A percentile compares a stretch with the other conserved stretches of the same genome.
These are phyloP conservation scores for Pipra filicauda DNA, from an alignment of 2,113 vertebrate species.

Conservation along the genomic window DNA sequence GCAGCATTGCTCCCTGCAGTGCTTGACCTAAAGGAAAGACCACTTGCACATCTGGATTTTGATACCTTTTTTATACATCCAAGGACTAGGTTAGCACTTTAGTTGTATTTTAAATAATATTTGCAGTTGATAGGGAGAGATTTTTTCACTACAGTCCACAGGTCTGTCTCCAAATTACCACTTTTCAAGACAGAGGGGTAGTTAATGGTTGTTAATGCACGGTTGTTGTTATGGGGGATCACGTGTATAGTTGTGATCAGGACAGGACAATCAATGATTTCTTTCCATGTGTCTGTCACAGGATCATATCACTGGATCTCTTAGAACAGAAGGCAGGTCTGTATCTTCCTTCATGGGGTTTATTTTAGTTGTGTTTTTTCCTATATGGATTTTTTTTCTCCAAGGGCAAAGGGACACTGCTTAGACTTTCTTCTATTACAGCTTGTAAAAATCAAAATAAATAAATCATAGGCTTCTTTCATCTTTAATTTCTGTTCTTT, in stretches of 20 bases:
- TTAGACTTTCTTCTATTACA: background rate
- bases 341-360: background rate
- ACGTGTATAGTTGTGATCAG: background rate
- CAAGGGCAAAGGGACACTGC: background rate
- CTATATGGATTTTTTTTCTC: background rate
- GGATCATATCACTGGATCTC: background rate
- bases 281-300: background rate
- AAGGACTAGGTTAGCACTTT: background rate
- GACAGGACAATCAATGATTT: background rate
- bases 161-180: background rate
- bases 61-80: background rate
- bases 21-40: background rate
- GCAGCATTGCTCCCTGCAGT: background rate
- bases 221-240: background rate
- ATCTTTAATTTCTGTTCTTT: constrained; percentile 37
- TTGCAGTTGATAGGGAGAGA: background rate
- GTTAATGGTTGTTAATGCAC: background rate
- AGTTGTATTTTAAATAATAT: background rate
- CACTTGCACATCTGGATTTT: background rate
- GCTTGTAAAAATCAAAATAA: constrained; percentile 22
- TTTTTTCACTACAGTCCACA: background rate
- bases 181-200: background rate
- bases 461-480: constrained; percentile 30
- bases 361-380: background rate
- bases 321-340: background rate